These are phyloP conservation scores for Formica aserva DNA, from an alignment of 2,888 invertebrate genomes.

Conservation along the genomic window DNA sequence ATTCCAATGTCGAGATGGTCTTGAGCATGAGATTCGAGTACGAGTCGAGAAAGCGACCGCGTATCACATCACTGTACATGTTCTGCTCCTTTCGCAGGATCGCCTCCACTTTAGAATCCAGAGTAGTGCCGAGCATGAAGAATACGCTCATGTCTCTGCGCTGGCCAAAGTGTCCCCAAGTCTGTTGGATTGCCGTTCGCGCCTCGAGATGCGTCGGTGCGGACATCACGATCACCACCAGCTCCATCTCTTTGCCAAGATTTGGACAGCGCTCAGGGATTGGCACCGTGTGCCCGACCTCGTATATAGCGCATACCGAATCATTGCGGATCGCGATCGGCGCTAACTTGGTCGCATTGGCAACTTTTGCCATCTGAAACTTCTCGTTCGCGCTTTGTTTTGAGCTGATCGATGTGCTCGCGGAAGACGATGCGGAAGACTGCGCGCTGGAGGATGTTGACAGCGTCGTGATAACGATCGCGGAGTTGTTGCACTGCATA, in stretches of 20 bases:
- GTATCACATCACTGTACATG: slow-evolving; percentile 90
- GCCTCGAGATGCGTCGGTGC: slow-evolving; percentile 89
- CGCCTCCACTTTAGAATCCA: slow-evolving; percentile 82
- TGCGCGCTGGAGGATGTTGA: slow-evolving; percentile 69
- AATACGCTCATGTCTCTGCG: slow-evolving; percentile 87
- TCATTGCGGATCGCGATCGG: slow-evolving; percentile 86
- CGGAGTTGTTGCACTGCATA: slow-evolving; percentile 60
- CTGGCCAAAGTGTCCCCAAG: slow-evolving; percentile 92
- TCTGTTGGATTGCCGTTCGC: slow-evolving; percentile 90
- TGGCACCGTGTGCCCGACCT: slow-evolving; percentile 79
- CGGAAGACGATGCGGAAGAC: slow-evolving; percentile 64
- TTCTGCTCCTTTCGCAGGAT: slow-evolving; percentile 87
- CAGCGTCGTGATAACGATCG: slow-evolving; percentile 61
- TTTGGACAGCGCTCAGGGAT: slow-evolving; percentile 81
- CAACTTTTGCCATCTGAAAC: slow-evolving; percentile 62
- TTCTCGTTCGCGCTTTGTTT: slow-evolving; percentile 63
- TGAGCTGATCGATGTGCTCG: slow-evolving; percentile 61
- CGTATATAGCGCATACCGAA: slow-evolving; percentile 81
- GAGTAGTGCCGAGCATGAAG: slow-evolving; percentile 89
- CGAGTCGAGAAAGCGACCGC: slow-evolving; percentile 92
- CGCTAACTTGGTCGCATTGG: slow-evolving; percentile 78
- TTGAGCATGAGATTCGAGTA: slow-evolving; percentile 95
- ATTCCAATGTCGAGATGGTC: slow-evolving; percentile 93
- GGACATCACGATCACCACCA: slow-evolving; percentile 89
- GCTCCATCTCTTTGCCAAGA: slow-evolving; percentile 83